Conservation (phyloP, 2,113 vertebrate genomes). For the Larimichthys crocea region DNA sequence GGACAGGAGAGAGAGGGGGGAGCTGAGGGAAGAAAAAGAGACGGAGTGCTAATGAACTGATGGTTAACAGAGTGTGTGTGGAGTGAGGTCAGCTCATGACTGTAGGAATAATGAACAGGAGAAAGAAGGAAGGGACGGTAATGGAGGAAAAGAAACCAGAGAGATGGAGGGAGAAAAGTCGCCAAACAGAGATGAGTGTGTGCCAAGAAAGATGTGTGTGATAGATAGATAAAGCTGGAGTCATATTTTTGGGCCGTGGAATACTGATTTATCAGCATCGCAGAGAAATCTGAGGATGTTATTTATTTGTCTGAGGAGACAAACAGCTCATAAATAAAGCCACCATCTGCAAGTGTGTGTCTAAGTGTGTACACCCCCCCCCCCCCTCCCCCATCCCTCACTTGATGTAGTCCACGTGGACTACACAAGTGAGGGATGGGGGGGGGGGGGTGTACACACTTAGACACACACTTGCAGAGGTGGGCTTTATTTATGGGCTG, state of each 20-base stretch:
- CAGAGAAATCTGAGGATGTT: constrained; percentile 35
- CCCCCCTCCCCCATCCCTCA: too few relatives aligned
- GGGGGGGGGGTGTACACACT: neutral
- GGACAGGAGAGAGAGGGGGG: neutral
- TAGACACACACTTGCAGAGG: constrained; percentile 23
- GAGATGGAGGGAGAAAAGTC: neutral
- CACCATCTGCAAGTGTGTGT: constrained; percentile 27
- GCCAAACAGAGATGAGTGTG: neutral
- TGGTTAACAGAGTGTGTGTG: neutral
- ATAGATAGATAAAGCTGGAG: constrained; percentile 2
- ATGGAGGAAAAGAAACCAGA: neutral
- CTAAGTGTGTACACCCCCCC: neutral
- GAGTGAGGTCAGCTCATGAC: neutral
- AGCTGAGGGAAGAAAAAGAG: neutral
- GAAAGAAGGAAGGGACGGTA: neutral
- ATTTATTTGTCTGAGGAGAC: constrained; percentile 40
- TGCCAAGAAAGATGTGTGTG: neutral
- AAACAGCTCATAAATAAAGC: constrained; percentile 45
- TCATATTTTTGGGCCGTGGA: constrained; percentile 20
- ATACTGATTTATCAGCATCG: constrained; percentile 48
- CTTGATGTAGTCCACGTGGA: neutral
- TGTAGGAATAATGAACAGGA: constrained; percentile 17
- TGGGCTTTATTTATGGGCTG: constrained; percentile 45
- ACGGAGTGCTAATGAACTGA: constrained; percentile 39
- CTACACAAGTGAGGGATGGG: neutral